Base-by-base conservation (phyloP, 2,888 invertebrate genomes). In the Amphimallon solstitiale region DNA sequence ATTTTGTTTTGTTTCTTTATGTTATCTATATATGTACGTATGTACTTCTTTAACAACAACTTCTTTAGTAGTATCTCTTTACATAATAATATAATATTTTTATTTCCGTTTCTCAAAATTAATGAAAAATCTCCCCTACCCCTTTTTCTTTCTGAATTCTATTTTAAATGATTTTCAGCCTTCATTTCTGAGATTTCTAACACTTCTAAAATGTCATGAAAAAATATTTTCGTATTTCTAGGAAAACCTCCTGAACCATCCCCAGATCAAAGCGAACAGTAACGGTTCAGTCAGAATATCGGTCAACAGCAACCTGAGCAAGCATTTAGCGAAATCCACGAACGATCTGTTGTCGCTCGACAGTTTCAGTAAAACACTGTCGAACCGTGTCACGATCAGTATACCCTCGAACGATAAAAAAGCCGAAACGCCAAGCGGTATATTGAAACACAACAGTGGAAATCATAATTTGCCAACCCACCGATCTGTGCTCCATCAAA, bases 371-470 rank as follows among this genome's bases (percentile, higher is more conserved):
- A 68, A 71, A 38, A 71, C 73, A 38, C 68, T 75, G 29, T 73
- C 75, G 43, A 81, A 80, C 66, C 76, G 80, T 52, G 78, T 82
- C 38, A 82, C 79, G 60, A 81, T 82, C 61, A 81, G 79, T 66
- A 76, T 80, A 61, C 70, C 70, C 56, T 68, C 72, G 6, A 70
- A 70, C 62, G 76, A 77, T 23, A 76, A 74, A 60, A 78, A 81
- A 73, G 74, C 75, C 12, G 81, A 81, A 2, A 68, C 79, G 12
- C 82, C 81, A 7, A 85, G 82, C 77, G 86, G 86, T 15, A 87
- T 86, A 70, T 77, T 86, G 59, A 86, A 86, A 78, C 85, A 81
- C 72, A 78, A 79, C 66, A 76, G 72, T 69, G 76, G 75, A 63
- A 77, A 75, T 70, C 68, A 71, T 68, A 74, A 70, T 70, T 71